Base-by-base conservation (phyloP, 2,113 vertebrate species). In the Cyprinodon brontotheroides region DNA sequence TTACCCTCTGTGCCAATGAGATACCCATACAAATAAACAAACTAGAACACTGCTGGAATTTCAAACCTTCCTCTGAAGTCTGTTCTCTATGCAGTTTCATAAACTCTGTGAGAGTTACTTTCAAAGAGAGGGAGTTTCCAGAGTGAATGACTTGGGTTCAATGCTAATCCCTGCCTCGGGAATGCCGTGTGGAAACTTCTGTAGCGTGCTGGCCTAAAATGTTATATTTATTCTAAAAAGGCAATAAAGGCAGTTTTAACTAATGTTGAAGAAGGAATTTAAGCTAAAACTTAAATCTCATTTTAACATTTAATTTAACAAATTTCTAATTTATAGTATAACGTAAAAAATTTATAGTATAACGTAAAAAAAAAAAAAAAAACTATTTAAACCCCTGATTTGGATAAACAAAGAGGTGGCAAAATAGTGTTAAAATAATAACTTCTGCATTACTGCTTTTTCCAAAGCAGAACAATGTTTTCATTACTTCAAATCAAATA, bases 121-220 rank as follows among this genome's bases (percentile, higher is more conserved):
- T 66, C 17, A 71, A 29, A 72, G 17, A 61, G 64, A 50, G 41
- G 13, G 66, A 37, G 63, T 29, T 70, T 15, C 36, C 53, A 65
- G 13, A 64, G 59, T 60, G 63, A 63, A 48, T 37, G 40, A 72
- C 39, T 61, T 50, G 36, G 61, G 13, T 61, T 14, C 29, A 60
- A 45, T 12, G 15, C 63, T 72, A 68, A 59, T n/a, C 43, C 41
- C 62, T 17, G 53, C 10, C 53, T 14, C 15, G 40, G 48, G 22
- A 29, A 6, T 8, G 2, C n/a, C 65, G 43, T 50, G 36, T 50
- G 20, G 14, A 37, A 38, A 40, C 29, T 10, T 45, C 40, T 45
- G 29, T 47, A 22, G 5, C 17, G 50, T 39, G 14, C 14, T 62
- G 61, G 60, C 38, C 13, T 60, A 53, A 41, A n/a, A 43, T 70